Evolutionary conservation across 2,888 invertebrate species (phyloP), one percentile per base, ranked within the genome.

Genomic region (Caenorhabditis sp.): DNA sequence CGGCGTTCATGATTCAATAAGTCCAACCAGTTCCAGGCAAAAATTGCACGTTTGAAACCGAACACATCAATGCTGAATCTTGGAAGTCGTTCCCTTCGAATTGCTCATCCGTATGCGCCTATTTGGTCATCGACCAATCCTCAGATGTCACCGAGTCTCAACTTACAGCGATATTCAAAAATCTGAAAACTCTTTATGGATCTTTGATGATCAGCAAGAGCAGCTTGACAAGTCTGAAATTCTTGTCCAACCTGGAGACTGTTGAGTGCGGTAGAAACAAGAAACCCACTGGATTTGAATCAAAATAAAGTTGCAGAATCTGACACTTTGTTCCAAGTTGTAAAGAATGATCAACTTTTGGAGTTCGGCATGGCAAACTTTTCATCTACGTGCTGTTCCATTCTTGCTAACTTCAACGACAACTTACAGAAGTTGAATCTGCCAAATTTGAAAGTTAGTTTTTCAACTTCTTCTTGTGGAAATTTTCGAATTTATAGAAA

Each of bases 331-430:
- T 22, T 63, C 12, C 3, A 5, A 24, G 12, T 41, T 7, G n/a
- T 24, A 24, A n/a, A n/a, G n/a, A n/a, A n/a, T n/a, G n/a, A n/a
- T n/a, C n/a, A n/a, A 1, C n/a, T 64, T 10, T 44, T n/a, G 2
- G 64, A 64, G 47, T 16, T 64, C n/a, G 64, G 64, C 16, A 64
- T 64, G 64, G 4, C 14, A 1, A 47, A 47, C 28, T 19, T 64
- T 12, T 26, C 28, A 3, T 47, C 47, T 1, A 47, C 47, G 0
- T 64, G 47, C 16, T 64, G 64, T n/a, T 0, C 0, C 0, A 26
- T 63, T 24, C 6, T 16, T 1, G 26, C 26, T 22, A 2, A 7
- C 0, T 14, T 2, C 2, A 63, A 63, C 26, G 2, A 1, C 10
- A 12, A 28, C 0, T 10, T 64, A 1, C 7, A 1, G 7, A 26